These are phyloP conservation scores for Sardinella longiceps DNA, from an alignment of 2,797 vertebrate species.

Conservation along the genomic window DNA sequence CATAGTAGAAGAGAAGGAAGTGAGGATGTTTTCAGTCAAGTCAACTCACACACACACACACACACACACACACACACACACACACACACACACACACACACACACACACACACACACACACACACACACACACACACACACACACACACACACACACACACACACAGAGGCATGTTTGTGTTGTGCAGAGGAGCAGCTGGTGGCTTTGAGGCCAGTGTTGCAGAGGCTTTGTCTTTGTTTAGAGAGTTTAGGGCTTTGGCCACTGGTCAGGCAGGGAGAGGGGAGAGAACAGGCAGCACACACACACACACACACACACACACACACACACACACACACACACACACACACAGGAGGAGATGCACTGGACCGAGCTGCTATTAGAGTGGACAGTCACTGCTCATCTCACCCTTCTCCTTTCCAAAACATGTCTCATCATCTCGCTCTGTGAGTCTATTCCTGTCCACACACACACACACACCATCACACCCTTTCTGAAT, in stretches of 20 bases:
- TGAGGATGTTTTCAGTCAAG: background rate
- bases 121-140: background rate
- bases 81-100: background rate
- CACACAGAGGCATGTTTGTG: background rate
- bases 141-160: background rate
- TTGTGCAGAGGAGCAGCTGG: background rate
- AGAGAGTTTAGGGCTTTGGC: too few species aligned
- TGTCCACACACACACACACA: too few species aligned
- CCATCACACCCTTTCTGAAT: slow-evolving; percentile 2
- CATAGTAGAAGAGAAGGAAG: background rate
- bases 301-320: too few species aligned
- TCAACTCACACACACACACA: background rate
- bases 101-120: background rate
- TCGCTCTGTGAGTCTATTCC: background rate
- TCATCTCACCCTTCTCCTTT: background rate
- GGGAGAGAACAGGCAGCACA: too few species aligned
- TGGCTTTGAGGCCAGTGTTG: too few species aligned
- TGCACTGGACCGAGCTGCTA: background rate
- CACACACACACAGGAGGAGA: too few species aligned
- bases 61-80: background rate
- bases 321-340: too few species aligned
- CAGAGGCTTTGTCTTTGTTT: too few species aligned
- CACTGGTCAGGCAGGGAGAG: background rate
- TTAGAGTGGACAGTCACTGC: slow-evolving; percentile 36
- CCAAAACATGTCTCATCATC: background rate